Conservation (phyloP, 2,888 invertebrate species). For the Eutolmus rufibarbis region DNA sequence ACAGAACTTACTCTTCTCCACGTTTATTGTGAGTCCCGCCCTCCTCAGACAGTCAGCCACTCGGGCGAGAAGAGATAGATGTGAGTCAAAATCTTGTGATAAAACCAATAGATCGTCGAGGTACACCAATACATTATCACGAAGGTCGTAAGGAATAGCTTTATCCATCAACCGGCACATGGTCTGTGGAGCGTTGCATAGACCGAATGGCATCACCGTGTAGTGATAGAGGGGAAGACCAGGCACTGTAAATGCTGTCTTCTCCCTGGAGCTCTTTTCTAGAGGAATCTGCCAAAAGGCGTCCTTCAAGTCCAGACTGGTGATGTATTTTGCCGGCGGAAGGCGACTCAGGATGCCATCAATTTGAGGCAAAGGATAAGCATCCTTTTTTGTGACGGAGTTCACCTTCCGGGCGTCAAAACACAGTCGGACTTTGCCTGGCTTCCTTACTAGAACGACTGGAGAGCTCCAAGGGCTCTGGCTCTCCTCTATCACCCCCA, state of each 20-base stretch:
- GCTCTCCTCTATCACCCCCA: not conserved
- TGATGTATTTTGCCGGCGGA: not conserved
- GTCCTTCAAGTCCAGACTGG: not conserved
- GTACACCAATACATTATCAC: not conserved
- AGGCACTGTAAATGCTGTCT: constrained; percentile 12
- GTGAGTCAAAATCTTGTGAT: too few species aligned
- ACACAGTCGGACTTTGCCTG: not conserved
- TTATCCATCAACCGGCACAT: too few species aligned
- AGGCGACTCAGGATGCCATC: not conserved
- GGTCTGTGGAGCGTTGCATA: too few species aligned
- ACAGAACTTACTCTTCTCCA: too few species aligned
- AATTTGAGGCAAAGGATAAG: not conserved
- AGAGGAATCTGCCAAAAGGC: not conserved
- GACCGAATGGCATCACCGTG: not conserved
- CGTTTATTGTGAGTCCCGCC: too few species aligned
- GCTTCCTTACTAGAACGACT: not conserved
- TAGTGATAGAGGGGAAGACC: not conserved
- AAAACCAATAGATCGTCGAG: not conserved
- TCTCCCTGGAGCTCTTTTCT: not conserved
- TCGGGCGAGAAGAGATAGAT: too few species aligned
- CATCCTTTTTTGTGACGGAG: not conserved
- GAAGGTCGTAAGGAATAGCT: too few species aligned
- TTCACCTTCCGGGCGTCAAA: not conserved
- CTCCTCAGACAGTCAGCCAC: too few species aligned
- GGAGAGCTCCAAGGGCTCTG: not conserved